Base-by-base conservation (phyloP, 2,113 vertebrate genomes). In the Corythaixoides concolor region DNA sequence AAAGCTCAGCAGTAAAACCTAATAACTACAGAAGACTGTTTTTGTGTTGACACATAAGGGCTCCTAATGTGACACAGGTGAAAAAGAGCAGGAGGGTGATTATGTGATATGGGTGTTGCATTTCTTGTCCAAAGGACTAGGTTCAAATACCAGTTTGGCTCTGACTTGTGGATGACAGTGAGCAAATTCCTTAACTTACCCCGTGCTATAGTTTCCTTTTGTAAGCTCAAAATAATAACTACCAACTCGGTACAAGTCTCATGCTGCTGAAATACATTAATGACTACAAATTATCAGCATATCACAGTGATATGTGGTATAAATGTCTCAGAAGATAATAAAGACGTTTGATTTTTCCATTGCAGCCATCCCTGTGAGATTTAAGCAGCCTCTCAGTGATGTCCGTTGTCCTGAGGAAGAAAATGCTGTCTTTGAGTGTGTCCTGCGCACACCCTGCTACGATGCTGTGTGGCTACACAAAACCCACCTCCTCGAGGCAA, bases 391-490 rank as follows among this genome's bases (percentile, higher is more conserved):
- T 0, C 97, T 99, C 69, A 58, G 96, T 1, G 98, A 99, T 10
- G 47, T 94, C 37, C 97, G 15, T 89, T 98, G 98, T 11, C 47
- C 97, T 5, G 98, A 98, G 95, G 75, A 89, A 4, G 98, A 96
- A 1, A 94, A 99, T 1, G 98, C 98, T 0, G 35, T 97, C 70
- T 99, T 99, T 87, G 97, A 98, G 60, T 99, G 98, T 20, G 91
- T 95, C 35, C 97, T 99, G 19, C 98, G 98, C 43, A 97, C 76
- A 1, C 98, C 98, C 26, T 96, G 98, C 52, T 92, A 97, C 6
- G 85, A 39, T 1, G 97, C 98, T 9, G 68, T 96, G 41, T 99
- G 99, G 99, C 96, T 95, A 41, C 98, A 98, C 87, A 98, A 98
- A 75, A 98, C 97, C 35, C 91, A 35, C 15, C 53, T 63, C 3